Evolutionary conservation across 2,797 vertebrate genomes (phyloP).

Genomic region (Ambastaia sidthimunki): DNA sequence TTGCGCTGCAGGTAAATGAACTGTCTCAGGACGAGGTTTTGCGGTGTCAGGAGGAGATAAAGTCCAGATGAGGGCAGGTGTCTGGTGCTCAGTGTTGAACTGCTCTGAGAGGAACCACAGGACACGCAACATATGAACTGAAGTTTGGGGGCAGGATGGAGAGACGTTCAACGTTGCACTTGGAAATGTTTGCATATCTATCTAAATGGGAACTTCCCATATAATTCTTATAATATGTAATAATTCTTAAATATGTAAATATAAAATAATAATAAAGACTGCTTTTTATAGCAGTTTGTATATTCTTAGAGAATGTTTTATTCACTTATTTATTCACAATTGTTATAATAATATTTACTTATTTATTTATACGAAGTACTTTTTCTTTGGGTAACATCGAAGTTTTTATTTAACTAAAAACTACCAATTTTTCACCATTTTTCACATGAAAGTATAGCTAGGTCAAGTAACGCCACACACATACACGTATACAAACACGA

Average conservation of each 20-base stretch:
- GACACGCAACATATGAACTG: slow-evolving; percentile 11
- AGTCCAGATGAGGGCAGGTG: slow-evolving; percentile 40
- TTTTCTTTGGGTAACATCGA: no score
- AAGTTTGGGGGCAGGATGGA: slow-evolving; percentile 40
- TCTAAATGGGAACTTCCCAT: not conserved
- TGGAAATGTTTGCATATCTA: not conserved
- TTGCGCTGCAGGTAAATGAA: slow-evolving; percentile 6
- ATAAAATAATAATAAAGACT: no score
- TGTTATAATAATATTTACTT: no score
- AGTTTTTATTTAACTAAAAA: no score
- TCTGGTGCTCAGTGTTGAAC: slow-evolving; percentile 7
- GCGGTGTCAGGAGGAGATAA: not conserved
- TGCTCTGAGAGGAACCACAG: slow-evolving; percentile 5
- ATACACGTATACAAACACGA: not conserved
- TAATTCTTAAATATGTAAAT: no score
- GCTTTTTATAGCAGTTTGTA: no score
- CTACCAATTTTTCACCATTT: not conserved
- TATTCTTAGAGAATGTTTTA: no score
- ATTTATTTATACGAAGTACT: no score
- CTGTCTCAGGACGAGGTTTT: not conserved
- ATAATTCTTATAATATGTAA: no score
- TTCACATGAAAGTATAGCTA: not conserved
- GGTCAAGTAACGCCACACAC: not conserved
- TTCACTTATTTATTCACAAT: no score
- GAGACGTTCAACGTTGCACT: not conserved